A percentile compares a stretch with the other conserved stretches of the same genome.
Conservation (phyloP, 2,797 vertebrate species). For the Apodemus agrarius region DNA sequence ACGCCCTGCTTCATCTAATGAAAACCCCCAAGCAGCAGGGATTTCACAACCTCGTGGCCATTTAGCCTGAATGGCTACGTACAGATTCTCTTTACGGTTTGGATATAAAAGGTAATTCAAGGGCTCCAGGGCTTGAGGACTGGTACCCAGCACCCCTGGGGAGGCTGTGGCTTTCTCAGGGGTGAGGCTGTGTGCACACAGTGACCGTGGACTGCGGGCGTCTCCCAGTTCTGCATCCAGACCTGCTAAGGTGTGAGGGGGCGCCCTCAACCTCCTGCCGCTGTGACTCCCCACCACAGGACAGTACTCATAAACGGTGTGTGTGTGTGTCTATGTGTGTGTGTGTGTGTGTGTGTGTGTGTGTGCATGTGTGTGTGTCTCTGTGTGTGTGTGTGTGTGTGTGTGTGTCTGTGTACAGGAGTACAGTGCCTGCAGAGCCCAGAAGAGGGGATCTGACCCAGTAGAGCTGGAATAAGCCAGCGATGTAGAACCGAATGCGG, state of each 20-base stretch:
- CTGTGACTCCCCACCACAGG: no score
- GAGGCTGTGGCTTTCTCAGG: neutral
- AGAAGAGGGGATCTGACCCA: neutral
- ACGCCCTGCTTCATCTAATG: neutral
- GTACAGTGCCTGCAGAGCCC: neutral
- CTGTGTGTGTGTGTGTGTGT: neutral
- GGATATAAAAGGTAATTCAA: neutral
- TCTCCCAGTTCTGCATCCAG: neutral
- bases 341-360: neutral
- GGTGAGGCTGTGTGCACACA: neutral
- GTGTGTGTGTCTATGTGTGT: neutral
- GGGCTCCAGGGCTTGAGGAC: neutral
- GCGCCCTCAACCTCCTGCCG: neutral
- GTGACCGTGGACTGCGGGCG: no score
- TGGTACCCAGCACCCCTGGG: neutral
- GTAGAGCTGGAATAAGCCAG: neutral
- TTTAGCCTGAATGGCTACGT: constrained; percentile 24
- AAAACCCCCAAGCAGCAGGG: neutral
- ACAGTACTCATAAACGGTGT: neutral
- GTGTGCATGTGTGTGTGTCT: neutral
- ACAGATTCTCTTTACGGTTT: neutral
- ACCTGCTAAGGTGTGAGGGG: neutral
- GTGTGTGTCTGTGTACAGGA: neutral
- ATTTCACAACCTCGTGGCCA: constrained; percentile 11
- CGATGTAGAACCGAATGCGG: neutral